Percentiles rank a stretch among this genome's conserved stretches.
Evolutionary conservation across 2,797 vertebrate genomes (phyloP).

Genomic region (Pachyuromys duprasi): DNA sequence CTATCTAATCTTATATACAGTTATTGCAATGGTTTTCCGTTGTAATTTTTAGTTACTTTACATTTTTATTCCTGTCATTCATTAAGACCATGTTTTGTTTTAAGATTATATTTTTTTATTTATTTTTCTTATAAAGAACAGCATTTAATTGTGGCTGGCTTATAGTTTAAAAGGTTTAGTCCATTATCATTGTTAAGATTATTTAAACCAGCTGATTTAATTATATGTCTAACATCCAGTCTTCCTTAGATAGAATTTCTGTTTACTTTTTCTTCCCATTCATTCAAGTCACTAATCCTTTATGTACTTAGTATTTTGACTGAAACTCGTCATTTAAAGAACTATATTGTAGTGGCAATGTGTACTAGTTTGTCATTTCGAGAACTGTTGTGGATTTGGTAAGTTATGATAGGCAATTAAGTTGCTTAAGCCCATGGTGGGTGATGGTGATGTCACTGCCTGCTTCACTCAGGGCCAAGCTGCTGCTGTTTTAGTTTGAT

Average conservation of each 20-base stretch:
- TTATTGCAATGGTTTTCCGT: not conserved
- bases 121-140: too few species aligned
- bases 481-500: not conserved
- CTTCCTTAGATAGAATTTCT: not conserved
- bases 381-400: not conserved
- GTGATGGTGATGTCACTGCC: not conserved
- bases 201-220: not conserved
- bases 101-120: too few species aligned
- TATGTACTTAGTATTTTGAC: not conserved
- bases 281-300: not conserved
- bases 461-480: not conserved
- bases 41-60: not conserved
- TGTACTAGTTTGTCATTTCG: not conserved
- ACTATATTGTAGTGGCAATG: not conserved
- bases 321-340: slow-evolving; percentile 30
- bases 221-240: not conserved
- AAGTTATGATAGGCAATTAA: not conserved
- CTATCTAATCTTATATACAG: not conserved
- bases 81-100: not conserved
- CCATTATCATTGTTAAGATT: too few species aligned
- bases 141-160: too few species aligned
- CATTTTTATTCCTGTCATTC: not conserved
- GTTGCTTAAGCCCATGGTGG: not conserved
- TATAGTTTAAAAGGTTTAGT: too few species aligned
- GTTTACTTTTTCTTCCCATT: not conserved